Conservation (phyloP, 2,888 invertebrate genomes). For the Microplitis manilae region DNA sequence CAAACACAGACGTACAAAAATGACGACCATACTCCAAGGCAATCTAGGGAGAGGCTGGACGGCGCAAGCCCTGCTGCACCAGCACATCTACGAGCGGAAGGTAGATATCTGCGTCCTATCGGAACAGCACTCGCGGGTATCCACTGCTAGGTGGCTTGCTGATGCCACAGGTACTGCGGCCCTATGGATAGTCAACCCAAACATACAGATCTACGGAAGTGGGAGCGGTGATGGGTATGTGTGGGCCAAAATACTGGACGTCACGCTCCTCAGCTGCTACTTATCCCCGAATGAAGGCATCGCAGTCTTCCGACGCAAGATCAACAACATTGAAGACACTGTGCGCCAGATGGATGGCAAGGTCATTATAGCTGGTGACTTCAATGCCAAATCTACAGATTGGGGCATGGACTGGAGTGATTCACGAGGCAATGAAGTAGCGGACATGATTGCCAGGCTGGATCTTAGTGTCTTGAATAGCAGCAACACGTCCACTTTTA, state of each 20-base stretch:
- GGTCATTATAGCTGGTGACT: neutral
- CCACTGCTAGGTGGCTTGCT: no score
- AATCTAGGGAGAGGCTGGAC: no score
- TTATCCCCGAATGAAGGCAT: conserved; percentile 45
- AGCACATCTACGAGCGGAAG: no score
- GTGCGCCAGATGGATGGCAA: neutral
- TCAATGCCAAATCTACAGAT: conserved; percentile 13
- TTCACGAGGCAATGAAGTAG: conserved; percentile 5
- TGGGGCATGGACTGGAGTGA: neutral
- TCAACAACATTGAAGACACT: conserved; percentile 26
- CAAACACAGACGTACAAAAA: no score
- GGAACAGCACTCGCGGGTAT: no score
- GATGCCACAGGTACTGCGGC: no score
- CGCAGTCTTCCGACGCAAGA: conserved; percentile 33
- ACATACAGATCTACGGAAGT: no score
- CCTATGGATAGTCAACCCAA: no score
- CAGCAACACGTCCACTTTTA: neutral
- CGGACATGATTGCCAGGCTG: neutral
- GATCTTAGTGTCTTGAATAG: conserved; percentile 4
- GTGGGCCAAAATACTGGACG: conserved; percentile 15
- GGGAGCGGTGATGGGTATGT: conserved; percentile 35
- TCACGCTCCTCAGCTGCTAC: conserved; percentile 30
- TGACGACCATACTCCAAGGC: no score
- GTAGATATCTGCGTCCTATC: no score
- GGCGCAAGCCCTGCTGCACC: no score